Percentiles rank a stretch among this genome's conserved stretches.
Evolutionary conservation across 2,113 vertebrate genomes (phyloP).

Genomic region (Xerus inauris): DNA sequence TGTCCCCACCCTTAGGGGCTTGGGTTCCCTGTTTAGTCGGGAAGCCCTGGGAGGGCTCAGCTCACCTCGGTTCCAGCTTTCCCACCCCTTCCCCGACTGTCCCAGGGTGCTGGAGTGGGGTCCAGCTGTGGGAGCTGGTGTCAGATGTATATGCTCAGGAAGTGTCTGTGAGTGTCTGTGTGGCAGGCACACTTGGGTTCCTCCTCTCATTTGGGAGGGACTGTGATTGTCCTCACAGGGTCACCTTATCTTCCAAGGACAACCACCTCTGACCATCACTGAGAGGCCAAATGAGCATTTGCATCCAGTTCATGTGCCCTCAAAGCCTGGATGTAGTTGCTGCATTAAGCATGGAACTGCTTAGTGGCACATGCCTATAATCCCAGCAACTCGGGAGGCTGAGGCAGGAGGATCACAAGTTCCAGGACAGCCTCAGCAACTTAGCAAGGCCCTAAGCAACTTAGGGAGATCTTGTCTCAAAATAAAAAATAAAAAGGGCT

Average conservation of each 20-base stretch:
- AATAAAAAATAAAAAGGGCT: too few species aligned
- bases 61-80: too few species aligned
- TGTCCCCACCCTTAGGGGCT: background rate
- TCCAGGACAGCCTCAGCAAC: too few species aligned
- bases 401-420: too few species aligned
- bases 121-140: background rate
- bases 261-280: background rate
- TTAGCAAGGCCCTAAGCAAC: too few species aligned
- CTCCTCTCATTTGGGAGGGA: background rate
- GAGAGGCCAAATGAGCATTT: too few species aligned
- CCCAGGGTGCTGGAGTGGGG: background rate
- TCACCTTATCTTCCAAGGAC: background rate
- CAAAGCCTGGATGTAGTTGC: background rate
- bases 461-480: too few species aligned
- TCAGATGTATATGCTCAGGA: accelerated
- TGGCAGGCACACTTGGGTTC: too few species aligned
- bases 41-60: background rate
- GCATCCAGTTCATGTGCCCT: background rate
- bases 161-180: accelerated
- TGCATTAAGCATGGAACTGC: too few species aligned
- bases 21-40: background rate
- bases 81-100: too few species aligned
- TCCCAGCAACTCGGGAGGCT: too few species aligned
- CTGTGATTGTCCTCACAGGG: background rate
- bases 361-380: too few species aligned